Percentiles rank a stretch among this genome's conserved stretches.
Conservation (phyloP, 2,888 invertebrate genomes). For the Lochmaea capreae region DNA sequence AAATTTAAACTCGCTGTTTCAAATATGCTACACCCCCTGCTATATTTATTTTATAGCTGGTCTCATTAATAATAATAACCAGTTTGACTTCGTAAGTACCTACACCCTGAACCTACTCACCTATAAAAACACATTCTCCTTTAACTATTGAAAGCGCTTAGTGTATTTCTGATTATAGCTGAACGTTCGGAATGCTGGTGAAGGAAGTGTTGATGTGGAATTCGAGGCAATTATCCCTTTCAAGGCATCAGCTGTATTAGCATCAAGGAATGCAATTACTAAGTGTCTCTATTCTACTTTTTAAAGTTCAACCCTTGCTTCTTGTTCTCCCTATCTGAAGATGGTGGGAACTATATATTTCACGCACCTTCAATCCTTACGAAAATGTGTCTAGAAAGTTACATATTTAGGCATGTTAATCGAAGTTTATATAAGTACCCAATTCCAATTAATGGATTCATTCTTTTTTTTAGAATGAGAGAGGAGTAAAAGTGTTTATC, state of each 20-base stretch:
- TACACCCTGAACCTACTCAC: constrained; percentile 12
- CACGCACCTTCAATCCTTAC: background rate
- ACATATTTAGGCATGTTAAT: background rate
- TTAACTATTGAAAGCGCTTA: constrained; percentile 27
- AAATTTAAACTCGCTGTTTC: too few relatives aligned
- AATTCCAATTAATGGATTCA: background rate
- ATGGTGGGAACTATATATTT: constrained; percentile 4
- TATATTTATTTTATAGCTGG: too few relatives aligned
- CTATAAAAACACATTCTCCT: constrained; percentile 1
- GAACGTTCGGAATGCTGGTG: constrained; percentile 48
- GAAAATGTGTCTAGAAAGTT: background rate
- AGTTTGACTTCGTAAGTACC: background rate
- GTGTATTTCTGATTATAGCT: constrained; percentile 24
- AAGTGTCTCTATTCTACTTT: constrained; percentile 59
- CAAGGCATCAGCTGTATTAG: constrained; percentile 61
- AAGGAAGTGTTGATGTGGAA: constrained; percentile 60
- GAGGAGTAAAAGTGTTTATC: too few relatives aligned
- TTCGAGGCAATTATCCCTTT: constrained; percentile 60
- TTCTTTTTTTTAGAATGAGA: too few relatives aligned
- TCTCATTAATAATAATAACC: too few relatives aligned
- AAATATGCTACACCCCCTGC: too few relatives aligned
- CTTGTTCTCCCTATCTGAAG: constrained; percentile 24
- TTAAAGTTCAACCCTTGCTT: constrained; percentile 53
- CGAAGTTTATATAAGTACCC: background rate
- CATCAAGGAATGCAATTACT: constrained; percentile 63